A percentile compares a stretch with the other conserved stretches of the same genome.
These are phyloP conservation scores for Drosophila teissieri DNA, from an alignment of 1,140 invertebrate species.

Conservation along the genomic window DNA sequence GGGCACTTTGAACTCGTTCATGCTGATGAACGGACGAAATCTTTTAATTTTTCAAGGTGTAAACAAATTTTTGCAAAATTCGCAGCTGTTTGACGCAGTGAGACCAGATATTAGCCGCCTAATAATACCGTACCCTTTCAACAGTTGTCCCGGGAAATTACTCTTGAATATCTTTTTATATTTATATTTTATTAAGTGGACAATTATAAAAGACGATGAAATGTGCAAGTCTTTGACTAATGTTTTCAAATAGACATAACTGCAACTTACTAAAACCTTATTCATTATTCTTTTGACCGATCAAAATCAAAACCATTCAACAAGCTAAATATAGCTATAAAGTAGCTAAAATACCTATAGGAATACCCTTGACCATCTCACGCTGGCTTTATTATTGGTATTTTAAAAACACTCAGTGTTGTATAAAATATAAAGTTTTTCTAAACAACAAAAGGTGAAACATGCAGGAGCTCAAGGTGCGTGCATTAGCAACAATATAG, in stretches of 20 bases:
- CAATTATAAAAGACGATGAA: too few species aligned
- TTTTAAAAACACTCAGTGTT: background rate
- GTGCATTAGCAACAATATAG: background rate
- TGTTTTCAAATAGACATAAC: too few species aligned
- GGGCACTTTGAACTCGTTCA: constrained; percentile 81
- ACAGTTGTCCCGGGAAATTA: constrained; percentile 5
- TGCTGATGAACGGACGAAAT: constrained; percentile 23
- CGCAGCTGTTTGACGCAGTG: constrained; percentile 37
- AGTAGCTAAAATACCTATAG: background rate
- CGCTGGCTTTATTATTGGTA: background rate
- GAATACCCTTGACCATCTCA: background rate
- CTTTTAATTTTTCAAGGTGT: constrained; percentile 17
- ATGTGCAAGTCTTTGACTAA: too few species aligned
- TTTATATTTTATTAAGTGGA: too few species aligned
- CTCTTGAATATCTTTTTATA: too few species aligned
- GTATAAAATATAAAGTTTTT: constrained; percentile 1
- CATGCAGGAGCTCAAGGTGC: constrained; percentile 67
- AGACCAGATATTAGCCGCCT: background rate
- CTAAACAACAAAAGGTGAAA: constrained; percentile 9
- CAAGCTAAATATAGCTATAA: background rate
- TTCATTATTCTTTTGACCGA: too few species aligned
- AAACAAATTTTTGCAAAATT: constrained; percentile 46
- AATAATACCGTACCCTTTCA: background rate
- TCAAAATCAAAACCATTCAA: background rate
- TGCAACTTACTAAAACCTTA: too few species aligned